Evolutionary conservation across 30 jellyfish, hydroid and myxozoan genomes (phyloP), one percentile per base, ranked within the genome.

Genomic region (Catostylus mosaicus): DNA sequence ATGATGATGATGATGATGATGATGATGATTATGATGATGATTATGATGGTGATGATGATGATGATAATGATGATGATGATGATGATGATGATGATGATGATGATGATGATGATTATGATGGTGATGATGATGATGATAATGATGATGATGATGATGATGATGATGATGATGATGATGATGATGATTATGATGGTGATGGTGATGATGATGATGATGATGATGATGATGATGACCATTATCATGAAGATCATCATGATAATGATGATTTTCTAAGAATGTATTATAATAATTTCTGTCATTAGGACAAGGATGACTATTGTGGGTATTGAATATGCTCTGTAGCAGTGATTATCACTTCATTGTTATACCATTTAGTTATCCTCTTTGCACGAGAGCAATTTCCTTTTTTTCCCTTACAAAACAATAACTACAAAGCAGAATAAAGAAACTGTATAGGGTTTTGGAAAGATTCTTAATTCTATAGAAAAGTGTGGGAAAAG

Each of bases 401-500:
- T n/a, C n/a, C n/a, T n/a, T n/a, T n/a, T n/a, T n/a, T n/a, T n/a
- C n/a, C n/a, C n/a, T n/a, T n/a, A n/a, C n/a, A n/a, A n/a, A n/a
- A n/a, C n/a, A n/a, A n/a, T n/a, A n/a, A n/a, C n/a, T n/a, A n/a
- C n/a, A n/a, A n/a, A n/a, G n/a, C n/a, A n/a, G n/a, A n/a, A n/a
- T n/a, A n/a, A n/a, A n/a, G n/a, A n/a, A n/a, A n/a, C n/a, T n/a
- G n/a, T n/a, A n/a, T n/a, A n/a, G n/a, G n/a, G n/a, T n/a, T n/a
- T n/a, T n/a, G n/a, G n/a, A n/a, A 50, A 40, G 63, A 59, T 8
- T 59, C 71, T 59, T 34, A 68, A 37, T 78, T 31, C 77, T 24
- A 77, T 77, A 56, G 88, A 56, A 60, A 34, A 61, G 76, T 60
- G 76, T 60, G 88, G 88, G 76, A 77, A 77, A 77, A 59, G 62